Evolutionary conservation across 2,888 invertebrate species (phyloP).

Genomic region (Polylopha cassiicola): DNA sequence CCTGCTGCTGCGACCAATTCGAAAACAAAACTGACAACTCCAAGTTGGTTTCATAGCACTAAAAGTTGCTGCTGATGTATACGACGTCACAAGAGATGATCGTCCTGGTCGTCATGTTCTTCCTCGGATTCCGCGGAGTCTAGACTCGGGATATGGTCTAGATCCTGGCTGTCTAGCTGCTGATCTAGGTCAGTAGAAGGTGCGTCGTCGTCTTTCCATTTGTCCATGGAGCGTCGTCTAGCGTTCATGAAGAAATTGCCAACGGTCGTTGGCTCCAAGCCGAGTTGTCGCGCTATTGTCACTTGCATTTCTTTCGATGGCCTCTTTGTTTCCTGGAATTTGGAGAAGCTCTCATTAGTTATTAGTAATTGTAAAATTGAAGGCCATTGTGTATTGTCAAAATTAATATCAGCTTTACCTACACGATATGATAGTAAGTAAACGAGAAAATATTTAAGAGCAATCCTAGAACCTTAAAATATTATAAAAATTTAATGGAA

Average conservation of each 20-base stretch:
- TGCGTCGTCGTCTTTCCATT: slow-evolving; percentile 97
- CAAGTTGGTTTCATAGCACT: slow-evolving; percentile 62
- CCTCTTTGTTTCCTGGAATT: slow-evolving; percentile 95
- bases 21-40: slow-evolving; percentile 40
- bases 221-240: slow-evolving; percentile 97
- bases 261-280: slow-evolving; percentile 97
- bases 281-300: slow-evolving; percentile 97
- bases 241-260: slow-evolving; percentile 99
- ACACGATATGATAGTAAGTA: no score
- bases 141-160: slow-evolving; percentile 62
- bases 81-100: slow-evolving; percentile 76
- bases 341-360: slow-evolving; percentile 9
- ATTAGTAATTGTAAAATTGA: no score
- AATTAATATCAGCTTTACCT: no score
- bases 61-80: slow-evolving; percentile 61
- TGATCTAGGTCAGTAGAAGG: slow-evolving; percentile 77
- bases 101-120: slow-evolving; percentile 64
- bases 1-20: slow-evolving; percentile 24
- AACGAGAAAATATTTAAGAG: no score
- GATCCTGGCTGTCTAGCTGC: slow-evolving; percentile 71
- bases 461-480: no score
- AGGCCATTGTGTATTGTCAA: no score
- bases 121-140: slow-evolving; percentile 69
- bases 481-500: no score
- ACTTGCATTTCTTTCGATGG: slow-evolving; percentile 99